A percentile compares a stretch with the other conserved stretches of the same genome.
These are phyloP conservation scores for Heteronetta atricapilla DNA, from an alignment of 2,113 vertebrate species.

Conservation along the genomic window DNA sequence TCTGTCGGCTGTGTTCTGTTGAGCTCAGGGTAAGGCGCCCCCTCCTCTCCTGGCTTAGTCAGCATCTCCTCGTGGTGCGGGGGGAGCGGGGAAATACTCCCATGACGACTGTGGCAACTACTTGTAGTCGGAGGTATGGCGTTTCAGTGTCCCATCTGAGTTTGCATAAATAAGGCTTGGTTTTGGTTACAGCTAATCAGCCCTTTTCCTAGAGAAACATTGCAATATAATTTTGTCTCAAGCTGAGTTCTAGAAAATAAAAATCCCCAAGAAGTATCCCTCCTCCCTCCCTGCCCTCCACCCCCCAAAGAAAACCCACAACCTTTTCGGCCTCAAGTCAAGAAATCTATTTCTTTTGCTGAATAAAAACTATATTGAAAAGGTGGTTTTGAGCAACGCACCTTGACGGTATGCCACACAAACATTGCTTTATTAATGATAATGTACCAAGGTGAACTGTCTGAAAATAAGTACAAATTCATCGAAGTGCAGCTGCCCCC, in stretches of 20 bases:
- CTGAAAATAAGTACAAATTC: background rate
- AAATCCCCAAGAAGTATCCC: background rate
- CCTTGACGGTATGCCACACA: background rate
- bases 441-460: background rate
- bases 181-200: slow-evolving; percentile 11
- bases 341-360: background rate
- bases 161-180: background rate
- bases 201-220: background rate
- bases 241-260: background rate
- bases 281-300: fast-evolving
- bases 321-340: background rate
- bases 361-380: background rate
- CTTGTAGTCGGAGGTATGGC: background rate
- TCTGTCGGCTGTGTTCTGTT: background rate
- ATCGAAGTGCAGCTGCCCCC: background rate
- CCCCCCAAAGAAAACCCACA: too few species aligned
- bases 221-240: background rate
- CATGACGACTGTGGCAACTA: background rate
- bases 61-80: background rate
- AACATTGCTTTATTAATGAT: background rate
- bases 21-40: background rate
- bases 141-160: background rate
- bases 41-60: background rate
- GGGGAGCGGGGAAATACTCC: background rate
- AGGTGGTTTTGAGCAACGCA: background rate